A percentile compares a stretch with the other conserved stretches of the same genome.
These are phyloP conservation scores for Cisticola juncidis DNA, from an alignment of 2,113 vertebrate genomes.

Conservation along the genomic window DNA sequence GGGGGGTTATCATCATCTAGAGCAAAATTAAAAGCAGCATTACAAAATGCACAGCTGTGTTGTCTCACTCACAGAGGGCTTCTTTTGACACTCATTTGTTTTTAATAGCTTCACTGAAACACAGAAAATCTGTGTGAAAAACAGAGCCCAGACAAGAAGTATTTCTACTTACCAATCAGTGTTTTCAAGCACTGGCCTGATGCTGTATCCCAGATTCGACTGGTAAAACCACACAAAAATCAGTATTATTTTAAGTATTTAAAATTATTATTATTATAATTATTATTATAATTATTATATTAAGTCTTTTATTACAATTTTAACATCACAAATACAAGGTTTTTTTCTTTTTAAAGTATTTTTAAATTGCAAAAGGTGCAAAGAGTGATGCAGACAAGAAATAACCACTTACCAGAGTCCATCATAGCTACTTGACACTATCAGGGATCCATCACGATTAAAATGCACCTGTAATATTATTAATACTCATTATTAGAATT, in stretches of 20 bases:
- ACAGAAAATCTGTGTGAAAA: neutral
- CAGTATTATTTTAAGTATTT: neutral
- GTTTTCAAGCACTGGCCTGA: conserved; percentile 99
- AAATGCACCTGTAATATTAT: conserved; percentile 88
- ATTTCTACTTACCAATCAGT: conserved; percentile 86
- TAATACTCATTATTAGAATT: rapidly evolving
- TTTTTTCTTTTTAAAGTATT: neutral
- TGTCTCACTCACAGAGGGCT: neutral
- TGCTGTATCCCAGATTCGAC: conserved; percentile 98
- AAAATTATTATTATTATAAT: no score
- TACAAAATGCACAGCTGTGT: neutral
- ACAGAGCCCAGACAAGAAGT: neutral
- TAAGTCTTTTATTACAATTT: neutral
- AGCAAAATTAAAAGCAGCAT: neutral
- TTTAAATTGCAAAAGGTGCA: neutral
- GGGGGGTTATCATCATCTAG: conserved; percentile 98
- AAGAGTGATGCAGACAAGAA: neutral
- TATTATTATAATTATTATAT: no score
- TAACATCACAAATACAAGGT: neutral
- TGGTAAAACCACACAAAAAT: conserved; percentile 29
- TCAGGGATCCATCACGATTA: conserved; percentile 96
- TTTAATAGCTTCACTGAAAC: neutral
- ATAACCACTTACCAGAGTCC: conserved; percentile 88
- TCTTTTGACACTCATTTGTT: neutral
- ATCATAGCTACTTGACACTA: conserved; percentile 98